Percentiles rank a stretch among this genome's conserved stretches.
Conservation (phyloP, 2,888 invertebrate genomes). For the Synanthedon tipuliformis region DNA sequence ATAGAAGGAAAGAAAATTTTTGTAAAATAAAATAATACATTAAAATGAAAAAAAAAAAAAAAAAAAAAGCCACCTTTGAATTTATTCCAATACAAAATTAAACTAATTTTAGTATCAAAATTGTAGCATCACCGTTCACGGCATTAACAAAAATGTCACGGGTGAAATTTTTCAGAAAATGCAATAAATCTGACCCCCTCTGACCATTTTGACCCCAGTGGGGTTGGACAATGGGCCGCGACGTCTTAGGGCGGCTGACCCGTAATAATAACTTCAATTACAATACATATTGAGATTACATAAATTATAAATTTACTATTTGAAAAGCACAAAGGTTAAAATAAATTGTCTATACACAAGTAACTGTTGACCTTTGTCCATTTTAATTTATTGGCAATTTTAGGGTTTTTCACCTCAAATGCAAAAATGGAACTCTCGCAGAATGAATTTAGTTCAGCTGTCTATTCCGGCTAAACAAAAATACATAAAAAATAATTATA, state of each 20-base stretch:
- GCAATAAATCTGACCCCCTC: conserved; percentile 57
- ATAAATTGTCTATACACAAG: conserved; percentile 19
- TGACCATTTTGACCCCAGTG: conserved; percentile 57
- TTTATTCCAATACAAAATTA: background rate
- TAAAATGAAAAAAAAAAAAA: too few species aligned
- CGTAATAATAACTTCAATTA: conserved; percentile 58
- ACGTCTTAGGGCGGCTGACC: conserved; percentile 59
- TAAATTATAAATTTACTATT: conserved; percentile 53
- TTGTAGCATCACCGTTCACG: conserved; percentile 1
- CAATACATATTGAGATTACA: conserved; percentile 57
- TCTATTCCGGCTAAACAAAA: too few species aligned
- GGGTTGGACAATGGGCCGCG: conserved; percentile 29
- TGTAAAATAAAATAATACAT: too few species aligned
- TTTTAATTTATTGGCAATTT: background rate
- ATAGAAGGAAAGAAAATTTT: too few species aligned
- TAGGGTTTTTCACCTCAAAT: too few species aligned
- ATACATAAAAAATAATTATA: too few species aligned
- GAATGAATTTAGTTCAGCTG: too few species aligned
- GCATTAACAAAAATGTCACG: conserved; percentile 38
- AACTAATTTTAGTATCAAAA: background rate
- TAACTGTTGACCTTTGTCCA: conserved; percentile 5
- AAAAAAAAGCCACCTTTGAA: too few species aligned
- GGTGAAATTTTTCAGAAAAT: conserved; percentile 43
- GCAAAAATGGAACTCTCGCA: background rate
- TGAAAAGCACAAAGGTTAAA: conserved; percentile 7